Base-by-base conservation (phyloP, 2,888 invertebrate genomes). In the Hecatera dysodea region DNA sequence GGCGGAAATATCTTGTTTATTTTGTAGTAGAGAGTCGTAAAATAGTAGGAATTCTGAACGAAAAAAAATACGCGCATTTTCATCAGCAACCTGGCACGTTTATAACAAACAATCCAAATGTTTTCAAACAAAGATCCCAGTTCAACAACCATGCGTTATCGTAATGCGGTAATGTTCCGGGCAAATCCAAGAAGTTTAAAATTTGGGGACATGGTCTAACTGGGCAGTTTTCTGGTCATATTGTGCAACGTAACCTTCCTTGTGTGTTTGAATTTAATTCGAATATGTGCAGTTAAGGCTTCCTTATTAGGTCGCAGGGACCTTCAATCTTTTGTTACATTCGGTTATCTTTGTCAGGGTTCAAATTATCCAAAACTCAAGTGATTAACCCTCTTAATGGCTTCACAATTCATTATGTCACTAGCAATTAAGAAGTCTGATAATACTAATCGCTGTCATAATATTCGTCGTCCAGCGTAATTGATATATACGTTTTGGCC, bases 401-500 rank as follows among this genome's bases (percentile, higher is more conserved):
- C 29, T 19, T 52, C 17, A 24, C 61, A 64, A 61, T 76, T 42
- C 27, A 81, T 75, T 80, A 76, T 46, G 50, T 80, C 56, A 63
- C n/a, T 4, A 36, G 44, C 8, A 57, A 71, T 60, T 76, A 67
- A 19, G 24, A 24, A 27, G 46, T 29, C 29, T 27, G 29, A 29
- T 50, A 60, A 22, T 46, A 57, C n/a, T 62, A 9, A 48, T 48
- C 15, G 39, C 11, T 29, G n/a, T 33, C 46, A 42, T 29, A 17
- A 29, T 57, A 39, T 22, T 53, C 0, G 33, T 12, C 29, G 61
- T 57, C 48, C 62, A 60, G 50, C 8, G 57, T 48, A 17, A 44
- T 9, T 46, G n/a, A 29, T 63, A n/a, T n/a, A n/a, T n/a, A 36
- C 27, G 46, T 70, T 36, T 70, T 64, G 82, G 82, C 80, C n/a